Percentiles rank a stretch among this genome's conserved stretches.
Evolutionary conservation across 2,113 vertebrate genomes (phyloP).

Genomic region (Amphilophus citrinellus): DNA sequence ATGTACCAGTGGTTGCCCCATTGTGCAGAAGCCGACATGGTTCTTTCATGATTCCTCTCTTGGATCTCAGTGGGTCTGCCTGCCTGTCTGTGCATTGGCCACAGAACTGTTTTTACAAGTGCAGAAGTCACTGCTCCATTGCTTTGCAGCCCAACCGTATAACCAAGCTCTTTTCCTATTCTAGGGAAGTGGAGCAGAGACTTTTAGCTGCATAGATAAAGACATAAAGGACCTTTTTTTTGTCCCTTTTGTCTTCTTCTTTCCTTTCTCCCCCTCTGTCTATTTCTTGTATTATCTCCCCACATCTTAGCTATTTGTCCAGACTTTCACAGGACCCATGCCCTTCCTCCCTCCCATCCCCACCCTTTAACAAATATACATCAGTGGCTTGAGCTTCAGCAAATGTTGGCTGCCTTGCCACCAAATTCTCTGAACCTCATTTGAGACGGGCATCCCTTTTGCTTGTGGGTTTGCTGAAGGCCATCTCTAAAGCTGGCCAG

Average conservation of each 20-base stretch:
- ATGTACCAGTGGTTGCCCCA: slow-evolving; percentile 31
- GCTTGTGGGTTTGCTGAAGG: slow-evolving; percentile 66
- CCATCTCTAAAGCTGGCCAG: slow-evolving; percentile 48
- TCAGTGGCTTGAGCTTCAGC: slow-evolving; percentile 60
- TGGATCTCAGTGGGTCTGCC: slow-evolving; percentile 66
- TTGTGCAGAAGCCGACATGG: slow-evolving; percentile 20
- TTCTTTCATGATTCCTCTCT: slow-evolving; percentile 51
- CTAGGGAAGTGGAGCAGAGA: slow-evolving; percentile 63
- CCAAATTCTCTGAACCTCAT: slow-evolving; percentile 68
- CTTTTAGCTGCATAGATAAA: slow-evolving; percentile 48
- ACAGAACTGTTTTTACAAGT: slow-evolving; percentile 82
- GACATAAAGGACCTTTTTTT: slow-evolving; percentile 25
- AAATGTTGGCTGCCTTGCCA: slow-evolving; percentile 68
- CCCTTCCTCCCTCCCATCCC: slow-evolving; percentile 17
- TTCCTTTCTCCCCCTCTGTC: slow-evolving; percentile 3
- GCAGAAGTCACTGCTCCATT: slow-evolving; percentile 79
- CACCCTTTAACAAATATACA: slow-evolving; percentile 74
- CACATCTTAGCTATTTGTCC: slow-evolving; percentile 53
- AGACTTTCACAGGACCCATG: slow-evolving; percentile 43
- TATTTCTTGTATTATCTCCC: slow-evolving; percentile 41
- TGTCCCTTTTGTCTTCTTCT: slow-evolving; percentile 8
- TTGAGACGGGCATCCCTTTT: slow-evolving; percentile 68
- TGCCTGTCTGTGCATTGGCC: slow-evolving; percentile 70
- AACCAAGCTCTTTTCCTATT: slow-evolving; percentile 79
- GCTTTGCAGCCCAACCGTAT: slow-evolving; percentile 79